Evolutionary conservation across 2,113 vertebrate species (phyloP).

Genomic region (Psittacus erithacus): DNA sequence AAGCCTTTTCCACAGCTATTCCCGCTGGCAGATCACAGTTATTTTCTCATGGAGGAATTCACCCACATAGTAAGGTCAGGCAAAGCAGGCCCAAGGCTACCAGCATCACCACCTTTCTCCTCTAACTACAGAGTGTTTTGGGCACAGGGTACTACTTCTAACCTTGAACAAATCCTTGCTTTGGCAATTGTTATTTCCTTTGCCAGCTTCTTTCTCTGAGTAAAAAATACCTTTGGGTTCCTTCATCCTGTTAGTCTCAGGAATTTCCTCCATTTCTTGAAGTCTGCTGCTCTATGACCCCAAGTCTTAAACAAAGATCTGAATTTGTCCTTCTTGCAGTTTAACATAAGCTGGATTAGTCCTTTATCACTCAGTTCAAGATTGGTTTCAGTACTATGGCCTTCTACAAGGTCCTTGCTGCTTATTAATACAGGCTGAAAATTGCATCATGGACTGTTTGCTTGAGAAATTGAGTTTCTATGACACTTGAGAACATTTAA

Average conservation of each 20-base stretch:
- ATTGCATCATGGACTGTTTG: conserved; percentile 7
- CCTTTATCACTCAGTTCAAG: neutral
- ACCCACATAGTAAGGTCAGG: neutral
- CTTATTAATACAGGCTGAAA: conserved; percentile 25
- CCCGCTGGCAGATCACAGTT: neutral
- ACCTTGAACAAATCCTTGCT: neutral
- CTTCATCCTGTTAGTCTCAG: neutral
- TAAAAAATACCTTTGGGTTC: neutral
- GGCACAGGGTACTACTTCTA: neutral
- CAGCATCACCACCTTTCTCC: neutral
- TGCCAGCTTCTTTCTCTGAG: neutral
- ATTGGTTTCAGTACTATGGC: neutral
- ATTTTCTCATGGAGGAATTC: conserved; percentile 1
- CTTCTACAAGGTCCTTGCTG: neutral
- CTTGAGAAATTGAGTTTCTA: conserved; percentile 16
- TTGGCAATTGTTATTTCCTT: neutral
- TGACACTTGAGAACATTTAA: neutral
- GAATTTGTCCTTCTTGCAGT: neutral
- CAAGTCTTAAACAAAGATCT: neutral
- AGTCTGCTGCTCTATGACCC: neutral
- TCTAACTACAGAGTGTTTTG: neutral
- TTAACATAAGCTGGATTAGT: neutral
- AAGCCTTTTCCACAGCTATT: conserved; percentile 27
- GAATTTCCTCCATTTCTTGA: neutral
- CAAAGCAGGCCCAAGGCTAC: neutral